Evolutionary conservation across 2,113 vertebrate genomes (phyloP).

Genomic region (Nesogale talazaci): DNA sequence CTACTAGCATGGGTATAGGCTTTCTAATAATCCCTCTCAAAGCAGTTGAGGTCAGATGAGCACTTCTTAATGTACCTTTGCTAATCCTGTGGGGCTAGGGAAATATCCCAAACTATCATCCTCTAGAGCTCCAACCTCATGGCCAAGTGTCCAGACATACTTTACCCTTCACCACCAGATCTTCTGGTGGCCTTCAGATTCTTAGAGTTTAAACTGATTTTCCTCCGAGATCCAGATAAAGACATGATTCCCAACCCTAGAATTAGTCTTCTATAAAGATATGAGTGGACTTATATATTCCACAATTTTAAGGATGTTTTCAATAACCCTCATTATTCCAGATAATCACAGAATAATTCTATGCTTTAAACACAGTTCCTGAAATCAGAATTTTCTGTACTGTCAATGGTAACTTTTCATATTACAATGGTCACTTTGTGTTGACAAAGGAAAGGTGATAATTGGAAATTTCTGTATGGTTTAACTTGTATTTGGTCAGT

Average conservation of each 20-base stretch:
- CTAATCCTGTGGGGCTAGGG: not conserved
- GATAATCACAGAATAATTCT: not conserved
- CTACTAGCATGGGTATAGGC: too few species aligned
- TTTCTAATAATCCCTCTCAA: not conserved
- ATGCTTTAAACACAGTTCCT: not conserved
- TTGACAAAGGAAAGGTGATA: not conserved
- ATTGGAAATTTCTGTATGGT: not conserved
- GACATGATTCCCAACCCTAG: not conserved
- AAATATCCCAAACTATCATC: not conserved
- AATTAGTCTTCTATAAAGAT: not conserved
- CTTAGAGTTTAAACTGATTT: not conserved
- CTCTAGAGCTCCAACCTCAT: not conserved
- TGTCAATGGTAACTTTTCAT: not conserved
- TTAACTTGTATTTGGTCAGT: not conserved
- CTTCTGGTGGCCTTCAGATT: not conserved
- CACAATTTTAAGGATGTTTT: not conserved
- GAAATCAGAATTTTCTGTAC: not conserved
- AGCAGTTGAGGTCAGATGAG: not conserved
- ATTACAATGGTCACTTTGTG: not conserved
- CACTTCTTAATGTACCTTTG: not conserved
- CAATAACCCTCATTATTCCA: not conserved
- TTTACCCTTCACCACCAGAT: not conserved
- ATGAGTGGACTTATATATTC: not conserved
- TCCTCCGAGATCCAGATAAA: not conserved
- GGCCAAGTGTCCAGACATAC: not conserved